Base-by-base conservation (phyloP, 2,113 vertebrate genomes). In the Ameiurus melas region DNA sequence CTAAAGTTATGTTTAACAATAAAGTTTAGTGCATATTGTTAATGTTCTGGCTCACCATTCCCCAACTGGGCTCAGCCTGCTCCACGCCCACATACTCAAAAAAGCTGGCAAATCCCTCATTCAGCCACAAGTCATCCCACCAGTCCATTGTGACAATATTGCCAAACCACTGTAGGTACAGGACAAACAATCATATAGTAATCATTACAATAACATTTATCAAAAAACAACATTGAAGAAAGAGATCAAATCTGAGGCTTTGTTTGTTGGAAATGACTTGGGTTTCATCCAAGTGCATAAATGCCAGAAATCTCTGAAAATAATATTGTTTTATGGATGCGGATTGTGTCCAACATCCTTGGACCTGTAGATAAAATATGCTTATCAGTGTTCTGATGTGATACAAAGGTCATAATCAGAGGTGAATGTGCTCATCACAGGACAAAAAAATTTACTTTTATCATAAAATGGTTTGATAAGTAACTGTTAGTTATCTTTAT, bases 41-140 rank as follows among this genome's bases (percentile, higher is more conserved):
- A 33, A 3, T 33, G 30, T 53, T 47, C n/a, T 33, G 71, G 70
- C 93, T 97, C 93, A 98, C 98, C 98, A 99, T 99, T 86, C 94
- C 43, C 98, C 98, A 99, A 0, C 85, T 39, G 17, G 81, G 66
- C 91, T 98, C 96, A 14, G 97, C 36, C 27, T 68, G 19, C 84
- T 96, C 89, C 86, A 97, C 96, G 82, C 98, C 98, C 4, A 97
- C 91, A 92, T 94, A 99, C 91, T 99, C 98, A 91, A 99, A 99
- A 93, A 97, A 99, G 92, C 96, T 98, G 89, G 98, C 97, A 90
- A 99, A 99, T 89, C 98, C 98, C 92, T 99, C 98, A 70, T 99
- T 99, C 19, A 99, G 94, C 98, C 98, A 99, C 89, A 99, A 92
- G 89, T 99, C 98, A 20, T 99, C 98, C 98, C 98, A 99, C 98